A percentile compares a stretch with the other conserved stretches of the same genome.
These are phyloP conservation scores for Lepus oiostolus DNA, from an alignment of 2,797 vertebrate genomes.

Conservation along the genomic window DNA sequence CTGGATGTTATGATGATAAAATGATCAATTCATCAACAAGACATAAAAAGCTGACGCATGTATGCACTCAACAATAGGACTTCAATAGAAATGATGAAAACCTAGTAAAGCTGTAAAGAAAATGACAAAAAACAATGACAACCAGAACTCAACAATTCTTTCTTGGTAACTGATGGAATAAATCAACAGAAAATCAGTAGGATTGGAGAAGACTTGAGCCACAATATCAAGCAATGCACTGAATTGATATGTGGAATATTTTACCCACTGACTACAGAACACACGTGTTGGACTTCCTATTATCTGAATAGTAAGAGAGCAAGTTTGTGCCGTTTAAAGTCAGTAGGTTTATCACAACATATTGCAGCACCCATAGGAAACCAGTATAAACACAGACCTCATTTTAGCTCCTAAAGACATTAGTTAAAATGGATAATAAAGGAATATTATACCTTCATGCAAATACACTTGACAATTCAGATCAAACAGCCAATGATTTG, in stretches of 20 bases:
- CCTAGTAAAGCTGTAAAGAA: background rate
- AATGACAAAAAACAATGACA: background rate
- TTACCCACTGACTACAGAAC: too few relatives aligned
- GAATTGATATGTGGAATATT: background rate
- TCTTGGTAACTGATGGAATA: background rate
- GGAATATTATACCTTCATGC: background rate
- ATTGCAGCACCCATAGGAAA: background rate
- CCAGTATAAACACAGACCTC: background rate
- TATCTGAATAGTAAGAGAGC: background rate
- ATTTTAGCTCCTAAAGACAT: background rate
- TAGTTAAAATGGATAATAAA: background rate
- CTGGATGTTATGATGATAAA: background rate
- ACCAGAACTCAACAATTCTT: background rate
- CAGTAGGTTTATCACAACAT: background rate
- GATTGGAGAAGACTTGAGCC: background rate
- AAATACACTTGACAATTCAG: background rate
- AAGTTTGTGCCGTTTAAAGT: background rate
- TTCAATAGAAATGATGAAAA: background rate
- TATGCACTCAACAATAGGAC: too few relatives aligned
- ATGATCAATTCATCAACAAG: background rate
- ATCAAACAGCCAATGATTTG: background rate
- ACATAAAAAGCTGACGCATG: background rate
- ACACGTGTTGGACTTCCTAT: too few relatives aligned
- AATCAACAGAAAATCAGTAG: background rate
- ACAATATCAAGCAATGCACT: background rate